Percentiles rank a stretch among this genome's conserved stretches.
phyloP scores from a whole-genome alignment of 2,113 vertebrate genomes.

The Leptobrachium leishanense region DNA sequence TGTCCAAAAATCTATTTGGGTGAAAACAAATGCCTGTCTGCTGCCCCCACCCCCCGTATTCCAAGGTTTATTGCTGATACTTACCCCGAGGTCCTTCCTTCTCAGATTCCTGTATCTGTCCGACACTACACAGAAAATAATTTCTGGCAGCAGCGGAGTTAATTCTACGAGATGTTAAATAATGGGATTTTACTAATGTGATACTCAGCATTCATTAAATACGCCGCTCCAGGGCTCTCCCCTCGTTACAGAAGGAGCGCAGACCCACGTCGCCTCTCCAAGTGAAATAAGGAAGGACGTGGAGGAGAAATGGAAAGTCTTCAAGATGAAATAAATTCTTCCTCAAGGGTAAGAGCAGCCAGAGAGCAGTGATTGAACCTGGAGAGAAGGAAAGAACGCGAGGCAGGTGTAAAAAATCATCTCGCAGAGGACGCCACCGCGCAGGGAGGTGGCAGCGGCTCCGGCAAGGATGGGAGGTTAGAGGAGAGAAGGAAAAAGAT shows the following conservation, averaged over 20 bases:
- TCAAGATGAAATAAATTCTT: slow-evolving; percentile 12
- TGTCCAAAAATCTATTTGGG: too few species aligned
- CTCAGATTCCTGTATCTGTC: too few species aligned
- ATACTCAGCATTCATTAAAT: slow-evolving; percentile 7
- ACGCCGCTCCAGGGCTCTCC: background rate
- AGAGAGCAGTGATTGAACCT: slow-evolving; percentile 27
- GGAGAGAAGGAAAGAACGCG: slow-evolving; percentile 1
- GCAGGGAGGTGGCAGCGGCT: background rate
- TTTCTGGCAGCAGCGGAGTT: too few species aligned
- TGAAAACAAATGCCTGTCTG: too few species aligned
- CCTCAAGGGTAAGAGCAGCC: slow-evolving; percentile 35
- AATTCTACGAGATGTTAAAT: too few species aligned
- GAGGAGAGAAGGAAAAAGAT: background rate
- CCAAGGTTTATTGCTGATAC: too few species aligned
- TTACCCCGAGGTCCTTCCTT: too few species aligned
- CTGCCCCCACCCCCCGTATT: too few species aligned
- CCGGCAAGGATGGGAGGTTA: slow-evolving; percentile 5
- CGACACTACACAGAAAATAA: too few species aligned
- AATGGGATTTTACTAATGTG: too few species aligned
- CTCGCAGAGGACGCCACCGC: slow-evolving; percentile 6
- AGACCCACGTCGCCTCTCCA: background rate
- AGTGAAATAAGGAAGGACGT: slow-evolving; percentile 32
- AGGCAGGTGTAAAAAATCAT: slow-evolving; percentile 28
- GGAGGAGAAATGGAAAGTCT: slow-evolving; percentile 43
- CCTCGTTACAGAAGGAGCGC: background rate